Evolutionary conservation across 2,113 vertebrate genomes (phyloP), one percentile per base, ranked within the genome.

Genomic region (Trichomycterus rosablanca): DNA sequence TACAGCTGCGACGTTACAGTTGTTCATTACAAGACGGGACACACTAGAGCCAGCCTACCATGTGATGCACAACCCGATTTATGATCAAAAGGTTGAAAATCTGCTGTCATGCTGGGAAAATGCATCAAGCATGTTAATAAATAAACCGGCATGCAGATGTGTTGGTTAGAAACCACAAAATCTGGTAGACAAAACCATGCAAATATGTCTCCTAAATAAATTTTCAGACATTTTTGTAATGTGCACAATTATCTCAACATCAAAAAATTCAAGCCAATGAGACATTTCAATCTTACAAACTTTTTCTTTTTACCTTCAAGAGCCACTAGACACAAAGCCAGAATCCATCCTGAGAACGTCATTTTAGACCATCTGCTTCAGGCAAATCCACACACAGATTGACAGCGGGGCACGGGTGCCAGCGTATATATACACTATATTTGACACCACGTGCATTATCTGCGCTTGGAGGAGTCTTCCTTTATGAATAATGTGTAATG

Each of bases 301-400:
- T 53, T 59, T 53, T 18, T 32, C n/a, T 34, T 71, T 75, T 83
- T 73, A 87, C 86, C 87, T 83, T 66, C 63, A 1, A 84, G 55
- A 40, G 72, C 73, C 32, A 73, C 66, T 45, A 85, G 54, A 63
- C 55, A 75, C 2, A 80, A 67, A 71, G 72, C 69, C 75, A 82
- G 49, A 56, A 83, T 44, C 81, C 81, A 83, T 42, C 62, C 40
- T 48, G 24, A 68, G 48, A 61, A 68, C 37, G 67, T 61, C 86
- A 87, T 87, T 67, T 66, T 76, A 68, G 54, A 63, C 63, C 12
- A 30, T 9, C 67, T 49, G 56, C 66, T 73, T 51, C 39, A 12
- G 69, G 10, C 65, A 52, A 67, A 77, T 74, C 63, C 69, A 69
- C 56, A 59, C 59, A 73, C 50, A 64, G 59, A 52, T 68, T 57